A percentile compares a stretch with the other conserved stretches of the same genome.
These are phyloP conservation scores for Diceros bicornis DNA, from an alignment of 2,797 vertebrate genomes.

Conservation along the genomic window DNA sequence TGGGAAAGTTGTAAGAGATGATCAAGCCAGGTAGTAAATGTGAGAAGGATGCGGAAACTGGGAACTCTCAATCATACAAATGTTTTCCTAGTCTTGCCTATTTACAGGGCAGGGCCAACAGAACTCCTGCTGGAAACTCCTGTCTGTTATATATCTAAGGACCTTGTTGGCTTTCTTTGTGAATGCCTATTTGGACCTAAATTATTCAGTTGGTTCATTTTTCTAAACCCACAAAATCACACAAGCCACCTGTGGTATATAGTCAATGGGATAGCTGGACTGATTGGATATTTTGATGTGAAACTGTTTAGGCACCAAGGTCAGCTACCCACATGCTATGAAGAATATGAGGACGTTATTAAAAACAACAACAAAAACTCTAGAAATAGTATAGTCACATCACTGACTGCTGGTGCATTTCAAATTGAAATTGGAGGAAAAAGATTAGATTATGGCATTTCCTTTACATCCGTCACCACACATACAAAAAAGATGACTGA, in stretches of 20 bases:
- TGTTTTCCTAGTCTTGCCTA: not conserved
- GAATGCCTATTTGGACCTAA: not conserved
- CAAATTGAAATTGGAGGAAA: not conserved
- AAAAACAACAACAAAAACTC: not conserved
- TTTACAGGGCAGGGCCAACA: not conserved
- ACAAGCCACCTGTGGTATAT: not conserved
- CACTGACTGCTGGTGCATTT: not conserved
- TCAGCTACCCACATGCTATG: not conserved
- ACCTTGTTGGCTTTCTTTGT: not conserved
- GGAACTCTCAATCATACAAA: not conserved
- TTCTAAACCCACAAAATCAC: not conserved
- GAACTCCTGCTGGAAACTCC: not conserved
- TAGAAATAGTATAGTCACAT: not conserved
- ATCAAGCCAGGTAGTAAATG: conserved; percentile 19
- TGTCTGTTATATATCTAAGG: not conserved
- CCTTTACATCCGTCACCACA: not conserved
- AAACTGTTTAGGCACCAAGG: conserved; percentile 4
- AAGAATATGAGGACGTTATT: not conserved
- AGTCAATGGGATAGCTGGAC: not conserved
- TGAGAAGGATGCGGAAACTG: not conserved
- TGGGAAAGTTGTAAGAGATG: conserved; percentile 67
- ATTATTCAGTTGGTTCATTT: conserved; percentile 4
- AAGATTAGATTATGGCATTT: not conserved
- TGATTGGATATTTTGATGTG: not conserved
- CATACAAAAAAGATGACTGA: not conserved